Evolutionary conservation across 2,888 invertebrate genomes (phyloP), one percentile per base, ranked within the genome.

Genomic region (Habroteleia sp.): DNA sequence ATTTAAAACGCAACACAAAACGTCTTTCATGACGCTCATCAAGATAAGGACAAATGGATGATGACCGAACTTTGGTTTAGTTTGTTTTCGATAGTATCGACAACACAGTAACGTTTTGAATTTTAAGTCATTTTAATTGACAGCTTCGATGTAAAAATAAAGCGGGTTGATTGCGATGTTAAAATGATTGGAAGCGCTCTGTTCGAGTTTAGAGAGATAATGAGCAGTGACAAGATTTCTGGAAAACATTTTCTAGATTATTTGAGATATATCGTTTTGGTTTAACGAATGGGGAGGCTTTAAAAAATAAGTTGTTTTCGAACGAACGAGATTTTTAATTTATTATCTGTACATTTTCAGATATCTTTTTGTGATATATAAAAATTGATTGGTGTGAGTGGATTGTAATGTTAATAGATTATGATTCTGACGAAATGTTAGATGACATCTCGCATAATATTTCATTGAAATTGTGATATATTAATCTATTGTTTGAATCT

Each of bases 41-140:
- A 39, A 66, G 66, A 66, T 66, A 56, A 66, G 4, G 13, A 31
- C 25, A 27, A 29, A 37, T 37, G 37, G 37, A 54, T 54, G 44
- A 46, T 3, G 27, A 31, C 33, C 8, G 11, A 14, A 4, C 8
- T 25, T 17, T 8, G 14, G 27, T 11, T 13, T 23, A 20, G 52
- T 35, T 33, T 37, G 23, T 16, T 17, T 11, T 8, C 14, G 48
- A 44, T 65, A 10, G 25, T 23, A 35, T 39, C 39, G 35, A 3
- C 14, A 6, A 13, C n/a, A n/a, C n/a, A 6, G 7, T 20, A 7
- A 14, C 2, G 3, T 41, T 56, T 42, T 5, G 7, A 31, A 8
- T 31, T 50, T 33, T 13, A 7, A 39, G 3, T 39, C 29, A 31
- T n/a, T 37, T 46, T 56, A 54, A 46, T 66, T 66, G 66, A 54